These are phyloP conservation scores for Rhopilema esculentum DNA, from an alignment of 30 jellyfish, hydroid and myxozoan genomes.

Conservation along the genomic window DNA sequence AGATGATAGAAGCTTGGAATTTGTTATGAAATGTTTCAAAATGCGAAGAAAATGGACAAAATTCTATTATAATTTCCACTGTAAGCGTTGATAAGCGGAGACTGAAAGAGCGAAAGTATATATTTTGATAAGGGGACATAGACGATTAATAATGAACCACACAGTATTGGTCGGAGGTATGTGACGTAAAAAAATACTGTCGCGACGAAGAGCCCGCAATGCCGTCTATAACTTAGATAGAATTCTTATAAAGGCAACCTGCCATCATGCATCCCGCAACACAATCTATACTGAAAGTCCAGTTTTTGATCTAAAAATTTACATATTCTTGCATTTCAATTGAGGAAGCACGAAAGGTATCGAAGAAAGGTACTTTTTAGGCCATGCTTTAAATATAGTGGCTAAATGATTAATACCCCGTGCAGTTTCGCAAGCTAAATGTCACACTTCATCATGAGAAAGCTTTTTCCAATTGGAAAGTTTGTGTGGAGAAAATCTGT, in stretches of 20 bases:
- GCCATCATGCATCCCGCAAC: not conserved
- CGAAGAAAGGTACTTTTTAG: not conserved
- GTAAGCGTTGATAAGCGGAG: constrained; percentile 40
- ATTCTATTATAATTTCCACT: not conserved
- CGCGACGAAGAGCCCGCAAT: constrained; percentile 46
- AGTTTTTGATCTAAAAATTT: not conserved
- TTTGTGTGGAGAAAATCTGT: too few relatives aligned
- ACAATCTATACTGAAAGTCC: not conserved
- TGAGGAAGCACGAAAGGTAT: not conserved
- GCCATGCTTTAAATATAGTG: not conserved
- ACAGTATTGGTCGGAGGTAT: constrained; percentile 32
- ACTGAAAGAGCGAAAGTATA: constrained; percentile 40
- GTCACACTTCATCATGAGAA: too few relatives aligned
- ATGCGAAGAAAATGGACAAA: not conserved
- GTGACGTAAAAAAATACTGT: constrained; percentile 1
- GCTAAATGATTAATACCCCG: not conserved
- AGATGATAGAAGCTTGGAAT: not conserved
- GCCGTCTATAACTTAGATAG: constrained; percentile 14
- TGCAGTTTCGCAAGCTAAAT: not conserved
- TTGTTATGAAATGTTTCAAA: not conserved
- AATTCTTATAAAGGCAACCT: not conserved
- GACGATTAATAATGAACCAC: constrained; percentile 45
- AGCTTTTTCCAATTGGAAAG: too few relatives aligned
- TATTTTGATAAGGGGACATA: constrained; percentile 1
- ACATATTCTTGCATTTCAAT: not conserved